Percentiles rank a stretch among this genome's conserved stretches.
Evolutionary conservation across 2,888 invertebrate species (phyloP).

Genomic region (Hirtodrosophila trivittata): DNA sequence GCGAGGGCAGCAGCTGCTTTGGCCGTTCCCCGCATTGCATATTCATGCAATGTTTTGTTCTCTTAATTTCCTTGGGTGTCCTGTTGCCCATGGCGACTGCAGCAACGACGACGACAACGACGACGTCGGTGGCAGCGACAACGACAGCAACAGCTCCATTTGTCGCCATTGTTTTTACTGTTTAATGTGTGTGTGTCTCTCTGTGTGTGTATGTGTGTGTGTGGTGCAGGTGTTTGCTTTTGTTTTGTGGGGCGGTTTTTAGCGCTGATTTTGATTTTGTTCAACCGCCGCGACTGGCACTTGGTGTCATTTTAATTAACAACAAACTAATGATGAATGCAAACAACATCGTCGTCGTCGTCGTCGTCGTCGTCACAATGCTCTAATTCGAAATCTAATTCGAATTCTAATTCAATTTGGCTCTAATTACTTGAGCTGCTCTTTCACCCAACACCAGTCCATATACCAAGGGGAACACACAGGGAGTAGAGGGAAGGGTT

Average conservation of each 20-base stretch:
- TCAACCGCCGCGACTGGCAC: slow-evolving; percentile 46
- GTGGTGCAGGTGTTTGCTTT: slow-evolving; percentile 66
- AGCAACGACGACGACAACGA: slow-evolving; percentile 19
- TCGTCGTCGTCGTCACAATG: too few relatives aligned
- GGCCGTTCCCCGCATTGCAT: slow-evolving; percentile 26
- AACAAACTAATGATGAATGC: slow-evolving; percentile 73
- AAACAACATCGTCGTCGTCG: slow-evolving; percentile 38
- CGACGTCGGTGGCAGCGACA: slow-evolving; percentile 14
- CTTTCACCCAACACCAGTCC: slow-evolving; percentile 10
- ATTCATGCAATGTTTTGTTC: slow-evolving; percentile 59
- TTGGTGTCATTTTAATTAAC: slow-evolving; percentile 74
- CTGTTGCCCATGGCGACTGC: slow-evolving; percentile 74
- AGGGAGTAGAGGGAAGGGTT: neutral
- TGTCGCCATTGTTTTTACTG: slow-evolving; percentile 67
- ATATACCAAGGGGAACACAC: neutral
- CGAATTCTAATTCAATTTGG: slow-evolving; percentile 69
- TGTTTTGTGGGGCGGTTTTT: slow-evolving; percentile 69
- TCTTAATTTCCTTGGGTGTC: slow-evolving; percentile 72
- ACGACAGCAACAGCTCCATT: slow-evolving; percentile 63
- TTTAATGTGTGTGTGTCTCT: slow-evolving; percentile 45
- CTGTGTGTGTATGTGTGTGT: slow-evolving; percentile 30
- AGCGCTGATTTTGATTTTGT: slow-evolving; percentile 71
- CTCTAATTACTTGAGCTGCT: slow-evolving; percentile 70
- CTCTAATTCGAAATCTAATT: slow-evolving; percentile 43
- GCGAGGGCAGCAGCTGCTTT: slow-evolving; percentile 1